phyloP scores from a whole-genome alignment of 2,888 invertebrate genomes.

The Nomada fabriciana region DNA sequence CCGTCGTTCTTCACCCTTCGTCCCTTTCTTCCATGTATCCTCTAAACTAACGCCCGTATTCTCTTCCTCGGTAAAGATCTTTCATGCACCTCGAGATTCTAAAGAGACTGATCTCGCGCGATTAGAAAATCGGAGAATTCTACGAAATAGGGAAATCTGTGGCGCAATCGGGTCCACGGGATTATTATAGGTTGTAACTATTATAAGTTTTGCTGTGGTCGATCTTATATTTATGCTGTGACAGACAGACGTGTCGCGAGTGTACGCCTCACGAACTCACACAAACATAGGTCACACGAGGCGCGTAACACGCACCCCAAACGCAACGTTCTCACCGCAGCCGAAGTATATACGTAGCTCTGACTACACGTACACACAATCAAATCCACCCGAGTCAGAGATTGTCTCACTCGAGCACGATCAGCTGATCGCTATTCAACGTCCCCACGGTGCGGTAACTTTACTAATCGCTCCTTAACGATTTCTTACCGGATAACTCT shows the following conservation, averaged over 20 bases:
- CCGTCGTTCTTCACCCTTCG: constrained; percentile 65
- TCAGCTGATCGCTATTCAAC: constrained; percentile 73
- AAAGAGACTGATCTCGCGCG: constrained; percentile 10
- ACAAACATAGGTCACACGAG: constrained; percentile 31
- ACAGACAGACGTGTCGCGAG: constrained; percentile 55
- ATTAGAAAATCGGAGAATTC: background rate
- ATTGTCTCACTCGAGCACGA: constrained; percentile 59
- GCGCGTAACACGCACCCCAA: constrained; percentile 46
- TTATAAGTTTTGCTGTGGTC: constrained; percentile 39
- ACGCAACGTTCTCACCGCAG: constrained; percentile 45
- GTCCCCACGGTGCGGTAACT: constrained; percentile 40
- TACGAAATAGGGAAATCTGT: constrained; percentile 16
- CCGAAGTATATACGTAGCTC: constrained; percentile 14
- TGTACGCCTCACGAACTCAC: constrained; percentile 49
- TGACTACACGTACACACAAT: constrained; percentile 25
- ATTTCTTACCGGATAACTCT: background rate
- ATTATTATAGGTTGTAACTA: constrained; percentile 46
- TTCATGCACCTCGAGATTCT: background rate
- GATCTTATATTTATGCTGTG: constrained; percentile 63
- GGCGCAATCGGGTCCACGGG: constrained; percentile 33
- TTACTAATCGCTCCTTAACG: background rate
- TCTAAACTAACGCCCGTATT: constrained; percentile 39
- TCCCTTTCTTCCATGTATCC: constrained; percentile 75
- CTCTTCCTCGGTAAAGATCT: constrained; percentile 28
- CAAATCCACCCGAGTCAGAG: constrained; percentile 45